phyloP scores from a whole-genome alignment of 2,113 vertebrate species.

The Xenopus laevis region DNA sequence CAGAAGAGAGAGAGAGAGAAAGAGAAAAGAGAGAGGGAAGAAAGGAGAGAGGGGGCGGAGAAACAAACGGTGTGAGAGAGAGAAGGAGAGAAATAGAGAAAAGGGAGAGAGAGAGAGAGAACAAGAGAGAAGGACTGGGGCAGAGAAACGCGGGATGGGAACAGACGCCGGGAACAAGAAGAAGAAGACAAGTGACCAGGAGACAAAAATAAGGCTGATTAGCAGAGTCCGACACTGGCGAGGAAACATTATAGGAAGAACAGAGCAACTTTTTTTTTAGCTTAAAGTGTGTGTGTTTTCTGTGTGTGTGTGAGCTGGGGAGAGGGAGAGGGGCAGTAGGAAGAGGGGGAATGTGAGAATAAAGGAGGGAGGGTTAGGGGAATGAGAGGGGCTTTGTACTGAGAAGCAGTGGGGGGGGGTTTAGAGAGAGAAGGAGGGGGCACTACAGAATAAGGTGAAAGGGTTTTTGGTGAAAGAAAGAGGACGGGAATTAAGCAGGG shows the following conservation, averaged over 20 bases:
- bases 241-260: slow-evolving; percentile 30
- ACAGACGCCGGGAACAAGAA: slow-evolving; percentile 1
- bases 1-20: neutral
- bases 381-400: slow-evolving; percentile 46
- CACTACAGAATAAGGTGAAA: slow-evolving; percentile 43
- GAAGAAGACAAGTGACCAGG: slow-evolving; percentile 33
- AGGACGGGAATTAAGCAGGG: slow-evolving; percentile 32
- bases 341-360: slow-evolving; percentile 46
- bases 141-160: slow-evolving; percentile 26
- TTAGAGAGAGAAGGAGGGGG: slow-evolving; percentile 38
- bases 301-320: slow-evolving; percentile 26
- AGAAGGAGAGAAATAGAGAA: slow-evolving; percentile 22
- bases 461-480: slow-evolving; percentile 43
- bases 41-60: slow-evolving; percentile 6
- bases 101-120: slow-evolving; percentile 17
- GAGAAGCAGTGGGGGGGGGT: slow-evolving; percentile 42
- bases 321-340: slow-evolving; percentile 37
- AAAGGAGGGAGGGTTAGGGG: slow-evolving; percentile 43
- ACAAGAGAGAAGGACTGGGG: slow-evolving; percentile 27
- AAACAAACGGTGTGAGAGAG: neutral
- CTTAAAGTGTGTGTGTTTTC: slow-evolving; percentile 31
- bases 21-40: neutral
- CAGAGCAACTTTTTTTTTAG: slow-evolving; percentile 36
- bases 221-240: slow-evolving; percentile 4
- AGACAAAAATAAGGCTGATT: slow-evolving; percentile 11